Conservation (phyloP, 2,888 invertebrate genomes). For the Blastobasis lacticolella region DNA sequence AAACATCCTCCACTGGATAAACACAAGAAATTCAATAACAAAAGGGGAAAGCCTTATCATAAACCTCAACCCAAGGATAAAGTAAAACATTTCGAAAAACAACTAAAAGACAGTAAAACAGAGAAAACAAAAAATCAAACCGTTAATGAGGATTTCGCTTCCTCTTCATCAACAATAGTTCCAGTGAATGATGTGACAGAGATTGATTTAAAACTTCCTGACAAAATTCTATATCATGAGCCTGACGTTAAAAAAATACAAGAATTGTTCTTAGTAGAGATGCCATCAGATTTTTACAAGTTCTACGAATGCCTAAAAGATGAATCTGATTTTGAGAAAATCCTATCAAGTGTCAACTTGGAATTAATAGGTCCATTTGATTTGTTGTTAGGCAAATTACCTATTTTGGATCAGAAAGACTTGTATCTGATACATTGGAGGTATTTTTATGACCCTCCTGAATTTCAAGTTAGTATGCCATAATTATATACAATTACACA, state of each 20-base stretch:
- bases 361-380: constrained; percentile 92
- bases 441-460: constrained; percentile 95
- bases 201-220: constrained; percentile 24
- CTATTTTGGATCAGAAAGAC: constrained; percentile 67
- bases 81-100: background rate
- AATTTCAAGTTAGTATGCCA: constrained; percentile 80
- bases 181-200: background rate
- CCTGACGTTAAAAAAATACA: constrained; percentile 31
- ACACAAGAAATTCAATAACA: constrained; percentile 32
- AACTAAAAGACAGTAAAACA: background rate
- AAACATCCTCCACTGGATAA: constrained; percentile 78
- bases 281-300: constrained; percentile 92
- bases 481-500: too few relatives aligned
- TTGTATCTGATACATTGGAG: constrained; percentile 89
- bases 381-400: constrained; percentile 79
- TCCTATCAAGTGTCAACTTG: constrained; percentile 79
- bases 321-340: constrained; percentile 68
- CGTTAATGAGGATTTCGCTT: background rate
- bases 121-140: background rate
- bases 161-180: background rate
- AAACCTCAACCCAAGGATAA: constrained; percentile 26
- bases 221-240: constrained; percentile 46
- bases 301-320: constrained; percentile 85
- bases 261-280: constrained; percentile 84
- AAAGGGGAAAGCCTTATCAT: constrained; percentile 17